Base-by-base conservation (phyloP, 2,797 vertebrate genomes). In the Glossophaga mutica region DNA sequence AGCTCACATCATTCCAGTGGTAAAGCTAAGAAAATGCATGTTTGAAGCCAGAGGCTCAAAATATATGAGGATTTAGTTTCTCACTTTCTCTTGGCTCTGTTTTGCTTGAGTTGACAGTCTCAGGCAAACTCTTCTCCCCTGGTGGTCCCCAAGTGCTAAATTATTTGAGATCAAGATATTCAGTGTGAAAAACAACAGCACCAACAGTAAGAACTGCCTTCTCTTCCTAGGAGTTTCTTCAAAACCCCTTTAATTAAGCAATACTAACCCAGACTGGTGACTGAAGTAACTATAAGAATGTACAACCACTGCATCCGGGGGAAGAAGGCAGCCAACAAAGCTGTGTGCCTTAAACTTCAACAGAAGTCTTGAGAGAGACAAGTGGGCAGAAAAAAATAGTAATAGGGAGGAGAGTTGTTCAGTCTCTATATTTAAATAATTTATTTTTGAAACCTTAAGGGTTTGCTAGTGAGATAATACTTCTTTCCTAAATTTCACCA, bases 401-500 rank as follows among this genome's bases (percentile, higher is more conserved):
- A 88, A 79, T 22, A 76, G 26, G 67, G 15, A 86, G 39, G 29
- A 84, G 42, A 70, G n/a, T 39, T 57, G 24, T 67, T 82, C 37
- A 24, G 70, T 86, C 46, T 85, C 91, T 91, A 83, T 91, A 87
- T 91, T 95, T 96, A 95, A 95, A 77, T 79, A 46, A n/a, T 94
- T 95, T 92, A 81, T 87, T 96, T 95, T 95, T 90, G 77, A 94
- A 96, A 81, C 59, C 15, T 78, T 46, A 89, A 89, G 59, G 62
- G 44, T 34, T 93, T 94, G 59, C 68, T 73, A 83, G 39, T 73
- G 42, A 87, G 65, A 79, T 71, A 55, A 95, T 67, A 79, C 67
- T 92, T 96, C 74, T 74, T 95, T 79, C 68, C 73, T 78, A 91
- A 94, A 92, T 90, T 86, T 91, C 22, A 55, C 68, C 76, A 84